Evolutionary conservation across 2,113 vertebrate species (phyloP).

Genomic region (Raja brachyura): DNA sequence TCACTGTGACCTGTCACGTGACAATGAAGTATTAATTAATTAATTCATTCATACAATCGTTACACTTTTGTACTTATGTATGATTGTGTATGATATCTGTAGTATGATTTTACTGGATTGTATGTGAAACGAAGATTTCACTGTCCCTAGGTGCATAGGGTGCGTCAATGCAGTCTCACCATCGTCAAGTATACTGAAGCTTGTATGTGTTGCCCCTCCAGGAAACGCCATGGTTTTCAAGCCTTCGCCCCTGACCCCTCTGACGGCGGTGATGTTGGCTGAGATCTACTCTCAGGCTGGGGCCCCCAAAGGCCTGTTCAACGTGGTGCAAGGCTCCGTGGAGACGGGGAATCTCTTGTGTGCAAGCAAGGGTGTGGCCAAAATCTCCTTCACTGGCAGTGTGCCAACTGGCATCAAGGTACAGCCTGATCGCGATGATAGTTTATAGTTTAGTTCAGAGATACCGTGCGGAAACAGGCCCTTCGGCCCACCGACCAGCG

Average conservation of each 20-base stretch:
- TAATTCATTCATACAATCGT: no score
- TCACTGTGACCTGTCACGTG: no score
- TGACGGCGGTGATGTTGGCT: constrained; percentile 76
- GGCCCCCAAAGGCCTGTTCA: constrained; percentile 81
- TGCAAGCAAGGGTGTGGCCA: constrained; percentile 78
- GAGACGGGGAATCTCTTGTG: constrained; percentile 82
- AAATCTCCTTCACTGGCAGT: constrained; percentile 93
- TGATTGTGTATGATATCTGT: no score
- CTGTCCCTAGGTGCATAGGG: no score
- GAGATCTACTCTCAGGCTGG: constrained; percentile 86
- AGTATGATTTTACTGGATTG: no score
- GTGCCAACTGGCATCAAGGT: constrained; percentile 91
- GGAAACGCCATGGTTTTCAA: constrained; percentile 94
- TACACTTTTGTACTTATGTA: no score
- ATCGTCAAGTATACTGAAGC: not conserved
- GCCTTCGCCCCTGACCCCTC: constrained; percentile 83
- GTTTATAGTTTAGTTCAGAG: no score
- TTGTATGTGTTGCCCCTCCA: constrained; percentile 44
- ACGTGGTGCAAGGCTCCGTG: constrained; percentile 83
- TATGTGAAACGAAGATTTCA: no score
- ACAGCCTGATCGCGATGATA: constrained; percentile 26
- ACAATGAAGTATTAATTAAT: no score
- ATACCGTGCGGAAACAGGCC: no score
- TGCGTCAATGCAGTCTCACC: no score
- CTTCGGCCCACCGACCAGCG: no score